Evolutionary conservation across 2,888 invertebrate species (phyloP).

Genomic region (Aspidiotus rigidus): DNA sequence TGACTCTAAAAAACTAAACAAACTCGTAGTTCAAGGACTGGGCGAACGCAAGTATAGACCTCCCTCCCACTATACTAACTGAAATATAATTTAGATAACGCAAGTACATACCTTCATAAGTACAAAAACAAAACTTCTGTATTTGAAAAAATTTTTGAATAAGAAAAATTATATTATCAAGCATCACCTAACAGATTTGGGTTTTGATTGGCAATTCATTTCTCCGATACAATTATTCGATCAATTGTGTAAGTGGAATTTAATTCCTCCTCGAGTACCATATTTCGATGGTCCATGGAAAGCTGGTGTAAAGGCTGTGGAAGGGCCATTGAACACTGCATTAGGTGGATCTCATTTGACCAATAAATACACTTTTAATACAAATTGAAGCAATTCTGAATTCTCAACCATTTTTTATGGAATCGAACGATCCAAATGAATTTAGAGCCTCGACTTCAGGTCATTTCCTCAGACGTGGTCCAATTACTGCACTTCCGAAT

Average conservation of each 20-base stretch:
- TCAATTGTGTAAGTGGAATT: too few relatives aligned
- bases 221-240: too few relatives aligned
- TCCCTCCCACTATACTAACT: too few relatives aligned
- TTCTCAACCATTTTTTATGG: neutral
- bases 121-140: neutral
- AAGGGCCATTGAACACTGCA: neutral
- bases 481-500: constrained; percentile 38
- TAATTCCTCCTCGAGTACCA: neutral
- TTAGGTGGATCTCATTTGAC: constrained; percentile 38
- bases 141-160: neutral
- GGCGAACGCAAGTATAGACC: too few relatives aligned
- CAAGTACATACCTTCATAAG: neutral
- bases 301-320: constrained; percentile 15
- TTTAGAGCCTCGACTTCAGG: neutral
- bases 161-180: neutral
- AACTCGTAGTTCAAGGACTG: too few relatives aligned
- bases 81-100: constrained; percentile 9
- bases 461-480: constrained; percentile 40
- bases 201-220: too few relatives aligned
- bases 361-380: neutral
- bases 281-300: constrained; percentile 14
- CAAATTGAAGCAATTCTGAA: constrained; percentile 4
- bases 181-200: neutral
- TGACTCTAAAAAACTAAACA: too few relatives aligned
- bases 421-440: neutral